Percentiles rank a stretch among this genome's conserved stretches.
These are phyloP conservation scores for Hydroisotoma schaefferi DNA, from an alignment of 2,888 invertebrate species.

Conservation along the genomic window DNA sequence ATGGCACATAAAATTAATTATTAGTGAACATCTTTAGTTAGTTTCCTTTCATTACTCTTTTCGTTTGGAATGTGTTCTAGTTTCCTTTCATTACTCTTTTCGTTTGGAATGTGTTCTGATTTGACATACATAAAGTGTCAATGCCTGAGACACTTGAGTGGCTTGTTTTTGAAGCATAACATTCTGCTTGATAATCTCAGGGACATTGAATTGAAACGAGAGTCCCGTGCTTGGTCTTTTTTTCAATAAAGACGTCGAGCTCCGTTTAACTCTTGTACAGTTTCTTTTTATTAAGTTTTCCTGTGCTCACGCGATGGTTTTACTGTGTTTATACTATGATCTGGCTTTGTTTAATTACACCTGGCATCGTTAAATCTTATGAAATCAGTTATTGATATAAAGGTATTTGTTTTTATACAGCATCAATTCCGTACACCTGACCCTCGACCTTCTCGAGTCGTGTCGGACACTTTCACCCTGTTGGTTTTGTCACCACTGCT, in stretches of 20 bases:
- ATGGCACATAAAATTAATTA: too few species aligned
- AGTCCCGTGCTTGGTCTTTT: not conserved
- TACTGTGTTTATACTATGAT: too few species aligned
- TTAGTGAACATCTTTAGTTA: too few species aligned
- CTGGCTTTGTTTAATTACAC: too few species aligned
- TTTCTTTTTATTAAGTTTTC: too few species aligned
- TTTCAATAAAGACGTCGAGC: not conserved
- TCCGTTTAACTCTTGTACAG: not conserved
- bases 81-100: not conserved
- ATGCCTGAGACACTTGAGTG: conserved; percentile 5
- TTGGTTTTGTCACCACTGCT: conserved; percentile 78
- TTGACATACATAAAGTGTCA: too few species aligned
- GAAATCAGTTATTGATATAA: too few species aligned
- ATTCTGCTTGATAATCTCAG: not conserved
- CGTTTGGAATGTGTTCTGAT: not conserved
- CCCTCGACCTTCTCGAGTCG: conserved; percentile 77
- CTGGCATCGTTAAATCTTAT: too few species aligned
- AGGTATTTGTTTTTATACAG: conserved; percentile 53
- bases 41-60: not conserved
- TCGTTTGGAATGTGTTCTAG: not conserved
- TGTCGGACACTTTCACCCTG: conserved; percentile 87
- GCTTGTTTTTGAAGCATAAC: not conserved
- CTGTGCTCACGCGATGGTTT: too few species aligned
- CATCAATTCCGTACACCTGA: conserved; percentile 92
- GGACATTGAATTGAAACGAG: not conserved